phyloP scores from a whole-genome alignment of 2,888 invertebrate genomes.

The Linnaemya tessellans region DNA sequence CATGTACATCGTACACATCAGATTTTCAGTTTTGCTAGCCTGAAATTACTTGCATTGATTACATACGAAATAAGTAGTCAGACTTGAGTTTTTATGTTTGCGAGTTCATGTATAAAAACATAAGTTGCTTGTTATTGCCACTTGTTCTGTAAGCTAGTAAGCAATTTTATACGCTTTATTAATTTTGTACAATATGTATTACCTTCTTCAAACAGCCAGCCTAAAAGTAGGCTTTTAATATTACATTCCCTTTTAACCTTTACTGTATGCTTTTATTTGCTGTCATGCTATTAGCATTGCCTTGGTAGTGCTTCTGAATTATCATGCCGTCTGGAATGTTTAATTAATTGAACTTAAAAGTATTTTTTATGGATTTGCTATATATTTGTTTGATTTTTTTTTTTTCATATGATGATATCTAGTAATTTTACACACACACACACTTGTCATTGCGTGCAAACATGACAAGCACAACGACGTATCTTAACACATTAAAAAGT shows the following conservation, averaged over 20 bases:
- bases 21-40: slow-evolving; percentile 20
- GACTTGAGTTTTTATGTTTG: neutral
- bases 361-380: neutral
- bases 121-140: slow-evolving; percentile 2
- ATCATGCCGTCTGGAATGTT: neutral
- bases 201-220: neutral
- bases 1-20: slow-evolving; percentile 4
- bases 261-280: slow-evolving; percentile 19
- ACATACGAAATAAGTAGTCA: neutral
- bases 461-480: slow-evolving; percentile 2
- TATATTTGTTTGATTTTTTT: neutral
- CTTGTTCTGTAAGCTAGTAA: slow-evolving; percentile 33
- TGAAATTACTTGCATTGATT: slow-evolving; percentile 34
- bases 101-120: neutral
- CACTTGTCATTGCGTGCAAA: slow-evolving; percentile 43
- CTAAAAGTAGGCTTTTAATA: slow-evolving; percentile 40
- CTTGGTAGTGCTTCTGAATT: neutral
- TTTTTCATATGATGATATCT: neutral
- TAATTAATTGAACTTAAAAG: neutral
- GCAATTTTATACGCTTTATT: slow-evolving; percentile 7
- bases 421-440: slow-evolving; percentile 8
- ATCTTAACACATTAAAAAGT: slow-evolving; percentile 14
- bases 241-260: slow-evolving; percentile 12
- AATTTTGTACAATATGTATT: neutral
- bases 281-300: neutral